A percentile compares a stretch with the other conserved stretches of the same genome.
Conservation (phyloP, 2,797 vertebrate genomes). For the Epinephelus awoara region DNA sequence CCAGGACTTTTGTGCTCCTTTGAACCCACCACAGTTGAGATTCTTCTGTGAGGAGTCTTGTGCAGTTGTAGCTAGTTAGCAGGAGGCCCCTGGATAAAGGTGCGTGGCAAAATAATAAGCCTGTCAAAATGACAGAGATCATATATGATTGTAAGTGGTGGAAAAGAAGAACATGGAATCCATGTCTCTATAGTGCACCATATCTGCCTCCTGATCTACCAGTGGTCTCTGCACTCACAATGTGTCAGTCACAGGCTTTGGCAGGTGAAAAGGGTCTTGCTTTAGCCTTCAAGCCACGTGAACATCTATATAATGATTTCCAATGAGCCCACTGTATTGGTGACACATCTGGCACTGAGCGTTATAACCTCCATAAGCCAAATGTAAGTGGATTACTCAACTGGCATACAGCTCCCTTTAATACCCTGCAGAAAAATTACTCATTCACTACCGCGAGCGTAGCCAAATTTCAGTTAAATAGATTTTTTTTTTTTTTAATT, state of each 20-base stretch:
- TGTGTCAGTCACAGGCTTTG: conserved; percentile 29
- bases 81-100: background rate
- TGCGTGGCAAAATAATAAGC: conserved; percentile 7
- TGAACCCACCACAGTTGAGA: conserved; percentile 23
- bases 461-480: conserved; percentile 26
- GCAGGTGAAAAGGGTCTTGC: conserved; percentile 18
- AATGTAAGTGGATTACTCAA: conserved; percentile 64
- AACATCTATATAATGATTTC: conserved; percentile 61
- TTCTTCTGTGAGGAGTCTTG: conserved; percentile 12
- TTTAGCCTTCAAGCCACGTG: conserved; percentile 33
- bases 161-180: background rate
- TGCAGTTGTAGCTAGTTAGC: background rate
- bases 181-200: background rate
- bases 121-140: conserved; percentile 3
- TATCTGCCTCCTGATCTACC: background rate
- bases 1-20: conserved; percentile 20
- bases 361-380: conserved; percentile 53
- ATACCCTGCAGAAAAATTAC: conserved; percentile 52
- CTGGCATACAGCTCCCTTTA: conserved; percentile 41
- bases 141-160: background rate
- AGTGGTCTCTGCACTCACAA: background rate
- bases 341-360: conserved; percentile 51
- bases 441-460: conserved; percentile 23
- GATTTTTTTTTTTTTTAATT: background rate
- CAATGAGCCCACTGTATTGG: conserved; percentile 51